Base-by-base conservation (phyloP, 2,113 vertebrate genomes). In the Maylandia zebra region DNA sequence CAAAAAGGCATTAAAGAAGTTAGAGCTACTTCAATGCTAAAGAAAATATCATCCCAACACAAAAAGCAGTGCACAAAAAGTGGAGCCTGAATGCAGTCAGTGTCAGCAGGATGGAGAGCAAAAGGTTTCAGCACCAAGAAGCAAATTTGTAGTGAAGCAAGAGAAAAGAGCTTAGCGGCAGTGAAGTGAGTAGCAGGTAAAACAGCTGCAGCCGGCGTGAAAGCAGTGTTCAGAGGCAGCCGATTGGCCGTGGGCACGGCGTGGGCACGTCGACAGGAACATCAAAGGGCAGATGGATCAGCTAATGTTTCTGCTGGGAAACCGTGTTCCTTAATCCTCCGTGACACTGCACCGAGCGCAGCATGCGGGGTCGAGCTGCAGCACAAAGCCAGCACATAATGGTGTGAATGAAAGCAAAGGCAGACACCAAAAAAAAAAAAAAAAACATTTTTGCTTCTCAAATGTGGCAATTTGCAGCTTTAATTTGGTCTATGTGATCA, bases 281-380 rank as follows among this genome's bases (percentile, higher is more conserved):
- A 85, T 92, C 85, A 91, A 85, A 90, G 83, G 38, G n/a, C 66
- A 76, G 76, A 88, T 27, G 84, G 85, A 88, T 81, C 85, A 9
- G 34, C 66, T 85, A 32, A 81, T 80, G 86, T 83, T 87, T 55
- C 88, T 81, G 84, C 71, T 80, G 71, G 80, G 88, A 84, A 50
- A 59, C 53, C 4, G 78, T n/a, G 83, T 48, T 83, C 64, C 16
- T 83, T 79, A 78, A 85, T 85, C 69, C 64, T 56, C 45, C 5
- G 38, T 8, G 57, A 82, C 36, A 22, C 34, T 24, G 56, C 1
- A 57, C 11, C 17, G 4, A 57, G 41, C 17, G 10, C 83, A 78
- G 69, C 45, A 24, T 17, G 36, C 16, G 16, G 27, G 52, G 53
- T n/a, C 56, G 17, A 16, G 32, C 19, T 45, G 43, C 24, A 41